Evolutionary conservation across 2,113 vertebrate genomes (phyloP).

Genomic region (Macaca mulatta): DNA sequence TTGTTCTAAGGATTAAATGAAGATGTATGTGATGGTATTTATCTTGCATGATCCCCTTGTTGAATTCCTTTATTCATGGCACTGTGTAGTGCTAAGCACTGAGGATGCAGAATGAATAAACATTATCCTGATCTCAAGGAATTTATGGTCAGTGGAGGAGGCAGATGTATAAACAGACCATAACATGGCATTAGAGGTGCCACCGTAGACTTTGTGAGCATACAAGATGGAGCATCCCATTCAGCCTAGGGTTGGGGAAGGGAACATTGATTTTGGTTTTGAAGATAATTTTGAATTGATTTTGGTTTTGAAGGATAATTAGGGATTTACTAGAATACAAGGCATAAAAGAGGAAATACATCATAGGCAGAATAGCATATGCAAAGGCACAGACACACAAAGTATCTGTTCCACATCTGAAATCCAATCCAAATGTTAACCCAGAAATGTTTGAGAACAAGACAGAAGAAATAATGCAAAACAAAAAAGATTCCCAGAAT

Average conservation of each 20-base stretch:
- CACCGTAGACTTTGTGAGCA: not conserved
- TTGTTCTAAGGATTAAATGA: not conserved
- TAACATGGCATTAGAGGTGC: not conserved
- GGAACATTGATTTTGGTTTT: not conserved
- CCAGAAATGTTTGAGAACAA: conserved; percentile 1
- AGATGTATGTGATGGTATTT: not conserved
- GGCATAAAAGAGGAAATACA: not conserved
- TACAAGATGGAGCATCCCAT: not conserved
- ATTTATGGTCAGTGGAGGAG: not conserved
- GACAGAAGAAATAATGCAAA: not conserved
- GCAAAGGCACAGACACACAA: not conserved
- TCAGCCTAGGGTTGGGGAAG: not conserved
- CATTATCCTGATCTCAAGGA: not conserved
- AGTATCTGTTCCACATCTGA: not conserved
- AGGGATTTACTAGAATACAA: not conserved
- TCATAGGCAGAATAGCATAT: not conserved
- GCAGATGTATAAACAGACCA: not conserved
- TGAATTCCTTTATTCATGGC: not conserved
- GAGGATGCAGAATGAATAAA: not conserved
- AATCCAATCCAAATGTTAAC: not conserved
- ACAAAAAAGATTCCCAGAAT: not conserved
- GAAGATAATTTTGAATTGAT: not conserved
- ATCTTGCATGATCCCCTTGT: not conserved
- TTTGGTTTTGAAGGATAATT: not conserved
- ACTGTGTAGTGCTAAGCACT: not conserved